Evolutionary conservation across 2,113 vertebrate genomes (phyloP), one percentile per base, ranked within the genome.

Genomic region (Ardeotis arabs): DNA sequence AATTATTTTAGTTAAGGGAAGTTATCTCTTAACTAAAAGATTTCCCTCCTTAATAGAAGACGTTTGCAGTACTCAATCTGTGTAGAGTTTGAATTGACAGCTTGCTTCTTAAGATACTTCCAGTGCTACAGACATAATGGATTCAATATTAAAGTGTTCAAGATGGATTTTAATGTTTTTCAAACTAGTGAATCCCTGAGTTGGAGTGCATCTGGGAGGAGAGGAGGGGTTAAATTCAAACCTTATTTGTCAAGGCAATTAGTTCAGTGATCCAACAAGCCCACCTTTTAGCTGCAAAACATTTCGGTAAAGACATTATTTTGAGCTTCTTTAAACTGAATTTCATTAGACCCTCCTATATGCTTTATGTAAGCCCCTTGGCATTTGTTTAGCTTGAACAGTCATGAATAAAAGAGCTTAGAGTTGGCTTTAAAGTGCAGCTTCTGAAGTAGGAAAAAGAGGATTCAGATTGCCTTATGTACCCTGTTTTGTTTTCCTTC

Each of bases 341-440:
- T 98, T 97, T 96, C 84, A 24, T 78, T 89, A 90, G 84, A 75
- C 77, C 17, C 45, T 96, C 94, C 89, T 83, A 24, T 87, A 85
- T 89, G 66, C 89, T 96, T 97, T 97, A 85, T 96, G 86, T 94
- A 95, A 97, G 84, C 91, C 80, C 84, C 84, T 84, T 93, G 84
- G 80, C 93, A 95, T 97, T 97, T 97, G 95, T 97, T 96, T 97
- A 96, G 95, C 96, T 97, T 97, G 97, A 98, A 94, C 76, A 81
- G 93, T 92, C 94, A 79, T 78, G 89, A 97, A 98, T 97, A 96
- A 97, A 98, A 97, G 95, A 93, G 68, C 77, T 96, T 89, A 84
- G 95, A 87, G 44, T 72, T 95, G 28, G 25, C 85, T 94, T 96
- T 93, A 79, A 95, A 94, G 56, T 94, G 60, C 72, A 68, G 79